phyloP scores from a whole-genome alignment of 2,113 vertebrate species.

The Eonycteris spelaea region DNA sequence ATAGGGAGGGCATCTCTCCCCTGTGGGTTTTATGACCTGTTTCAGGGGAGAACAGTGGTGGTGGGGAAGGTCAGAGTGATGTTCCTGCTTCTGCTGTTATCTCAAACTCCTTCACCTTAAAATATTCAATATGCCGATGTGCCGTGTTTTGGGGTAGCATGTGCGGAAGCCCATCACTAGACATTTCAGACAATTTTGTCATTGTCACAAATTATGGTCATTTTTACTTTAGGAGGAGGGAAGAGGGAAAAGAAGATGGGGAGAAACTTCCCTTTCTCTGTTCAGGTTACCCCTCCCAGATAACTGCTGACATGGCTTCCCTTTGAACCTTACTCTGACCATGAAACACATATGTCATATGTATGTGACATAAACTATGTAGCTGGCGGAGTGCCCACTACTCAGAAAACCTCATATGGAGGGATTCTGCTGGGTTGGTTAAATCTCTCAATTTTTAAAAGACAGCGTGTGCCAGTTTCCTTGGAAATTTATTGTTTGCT shows the following conservation, averaged over 20 bases:
- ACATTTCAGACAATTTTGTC: neutral
- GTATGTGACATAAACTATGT: slow-evolving; percentile 8
- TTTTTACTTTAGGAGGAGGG: neutral
- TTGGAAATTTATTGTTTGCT: slow-evolving; percentile 11
- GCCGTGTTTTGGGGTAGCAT: neutral
- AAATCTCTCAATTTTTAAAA: neutral
- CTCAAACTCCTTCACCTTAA: neutral
- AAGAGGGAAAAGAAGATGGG: neutral
- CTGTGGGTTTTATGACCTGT: neutral
- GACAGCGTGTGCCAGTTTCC: neutral
- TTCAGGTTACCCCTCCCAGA: neutral
- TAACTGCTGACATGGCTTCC: neutral
- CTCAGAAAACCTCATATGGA: neutral
- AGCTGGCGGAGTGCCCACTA: neutral
- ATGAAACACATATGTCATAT: neutral
- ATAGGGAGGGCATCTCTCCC: neutral
- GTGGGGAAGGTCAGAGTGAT: neutral
- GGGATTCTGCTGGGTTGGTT: neutral
- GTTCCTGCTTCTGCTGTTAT: neutral
- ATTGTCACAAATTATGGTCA: neutral
- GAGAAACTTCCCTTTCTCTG: neutral
- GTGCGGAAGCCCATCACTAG: neutral
- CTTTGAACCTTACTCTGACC: slow-evolving; percentile 10
- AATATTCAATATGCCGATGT: neutral
- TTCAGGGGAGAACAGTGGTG: neutral